Evolutionary conservation across 2,888 invertebrate genomes (phyloP), one percentile per base, ranked within the genome.

Genomic region (Drosophila quasianomalipes): DNA sequence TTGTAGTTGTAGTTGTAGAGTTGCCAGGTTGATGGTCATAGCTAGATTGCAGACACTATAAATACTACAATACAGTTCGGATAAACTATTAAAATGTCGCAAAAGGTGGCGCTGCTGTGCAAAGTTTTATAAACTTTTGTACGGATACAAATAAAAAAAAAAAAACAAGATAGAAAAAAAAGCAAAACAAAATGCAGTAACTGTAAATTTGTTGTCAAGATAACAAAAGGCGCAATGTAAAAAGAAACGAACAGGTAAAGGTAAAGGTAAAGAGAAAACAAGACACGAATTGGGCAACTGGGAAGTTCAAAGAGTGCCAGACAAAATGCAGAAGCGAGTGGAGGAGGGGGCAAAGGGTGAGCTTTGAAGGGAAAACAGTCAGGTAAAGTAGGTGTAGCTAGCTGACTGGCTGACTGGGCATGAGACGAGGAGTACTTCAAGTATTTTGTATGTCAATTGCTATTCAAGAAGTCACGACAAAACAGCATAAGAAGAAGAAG

Each of bases 401-500:
- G 39, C 53, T 58, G 49, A 33, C 52, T 57, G 35, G 22, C 30
- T 39, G 60, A 35, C 19, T 35, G 26, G 12, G 28, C 66, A 54
- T 65, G 60, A 67, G 63, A 69, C 49, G 28, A 39, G 72, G 72
- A 81, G 76, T 76, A 81, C 79, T 77, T 73, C 63, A 67, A 87
- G 79, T 76, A 87, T 89, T 89, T 90, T 89, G 89, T 86, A 83
- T 90, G 89, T 86, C 89, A 90, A 86, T 86, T 89, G 89, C 79
- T 86, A 75, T 89, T 90, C 79, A 83, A 81, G 84, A 86, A 88
- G 79, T 90, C 85, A 88, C 90, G 83, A 81, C 79, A 76, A 74
- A 64, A 64, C 52, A 76, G 52, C 66, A 63, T 33, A 35, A 51
- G 12, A 41, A 26, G 19, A 47, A 26, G 4, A 28, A 47, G 16